Evolutionary conservation across 2,113 vertebrate species (phyloP), one percentile per base, ranked within the genome.

Genomic region (Atrichornis clamosus): DNA sequence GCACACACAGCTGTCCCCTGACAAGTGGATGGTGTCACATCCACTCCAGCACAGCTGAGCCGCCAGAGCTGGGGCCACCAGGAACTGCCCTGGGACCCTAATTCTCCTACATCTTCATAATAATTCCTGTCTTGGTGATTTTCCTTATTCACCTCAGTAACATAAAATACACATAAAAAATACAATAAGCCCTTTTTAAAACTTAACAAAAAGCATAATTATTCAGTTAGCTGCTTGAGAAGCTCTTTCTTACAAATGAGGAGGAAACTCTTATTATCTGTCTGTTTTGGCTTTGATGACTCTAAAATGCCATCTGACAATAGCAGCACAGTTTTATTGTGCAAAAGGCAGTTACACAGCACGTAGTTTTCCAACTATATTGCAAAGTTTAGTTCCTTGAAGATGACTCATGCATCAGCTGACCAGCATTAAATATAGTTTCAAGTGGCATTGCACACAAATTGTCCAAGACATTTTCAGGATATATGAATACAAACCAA

Each of bases 401-500:
- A 91, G 82, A 73, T 52, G 75, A 90, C 56, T 87, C 95, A 88
- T 47, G 15, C 15, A 35, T 24, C 93, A 95, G 67, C 55, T 90
- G 86, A 84, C 50, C 50, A 55, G 39, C n/a, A 73, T 72, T 39
- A 82, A 95, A 90, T 76, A 70, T 8, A 83, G 33, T 46, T 94
- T 74, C 7, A 1, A 5, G 16, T 58, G n/a, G 77, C 60, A 50
- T 6, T 72, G 64, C 56, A 69, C 78, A 70, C 72, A 84, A 90
- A 90, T 50, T 28, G 53, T 37, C 75, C 75, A 63, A 80, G 55
- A 63, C 13, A 35, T 84, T 91, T 93, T 87, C 44, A 72, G 75
- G 75, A 79, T 50, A 50, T 20, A 62, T 21, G 39, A 76, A 65
- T 47, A 69, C 37, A 76, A 79, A 32, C 46, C 64, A 86, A 79